Percentiles rank a stretch among this genome's conserved stretches.
These are phyloP conservation scores for Arvicanthis niloticus DNA, from an alignment of 2,113 vertebrate species.

Conservation along the genomic window DNA sequence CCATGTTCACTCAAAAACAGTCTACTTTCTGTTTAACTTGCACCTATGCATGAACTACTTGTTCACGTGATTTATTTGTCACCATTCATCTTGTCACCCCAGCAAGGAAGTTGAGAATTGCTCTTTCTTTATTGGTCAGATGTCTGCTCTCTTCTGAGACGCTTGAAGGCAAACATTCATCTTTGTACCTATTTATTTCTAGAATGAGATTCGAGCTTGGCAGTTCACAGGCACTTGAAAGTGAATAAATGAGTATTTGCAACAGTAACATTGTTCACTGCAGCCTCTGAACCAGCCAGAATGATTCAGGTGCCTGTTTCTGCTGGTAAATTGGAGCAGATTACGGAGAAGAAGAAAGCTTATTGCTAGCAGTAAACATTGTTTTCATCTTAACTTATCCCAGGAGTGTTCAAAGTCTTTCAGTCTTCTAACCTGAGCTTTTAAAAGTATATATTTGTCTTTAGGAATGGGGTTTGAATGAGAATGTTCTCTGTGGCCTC, in stretches of 20 bases:
- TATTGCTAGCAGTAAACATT: background rate
- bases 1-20: background rate
- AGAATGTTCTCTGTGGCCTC: background rate
- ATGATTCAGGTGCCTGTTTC: background rate
- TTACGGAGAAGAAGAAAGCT: background rate
- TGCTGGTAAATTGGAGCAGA: background rate
- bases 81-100: background rate
- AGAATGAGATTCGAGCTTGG: conserved; percentile 2
- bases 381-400: background rate
- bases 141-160: background rate
- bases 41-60: background rate
- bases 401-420: background rate
- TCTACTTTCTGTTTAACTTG: background rate
- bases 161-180: background rate
- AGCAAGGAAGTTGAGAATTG: background rate
- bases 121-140: conserved; percentile 10
- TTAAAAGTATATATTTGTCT: background rate
- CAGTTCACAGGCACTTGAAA: background rate
- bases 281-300: background rate
- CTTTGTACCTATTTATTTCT: background rate
- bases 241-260: background rate
- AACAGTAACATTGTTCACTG: background rate
- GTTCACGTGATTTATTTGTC: background rate
- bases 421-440: background rate
- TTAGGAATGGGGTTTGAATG: no score